Conservation (phyloP, 2,113 vertebrate species). For the Microcebus tavaratra region DNA sequence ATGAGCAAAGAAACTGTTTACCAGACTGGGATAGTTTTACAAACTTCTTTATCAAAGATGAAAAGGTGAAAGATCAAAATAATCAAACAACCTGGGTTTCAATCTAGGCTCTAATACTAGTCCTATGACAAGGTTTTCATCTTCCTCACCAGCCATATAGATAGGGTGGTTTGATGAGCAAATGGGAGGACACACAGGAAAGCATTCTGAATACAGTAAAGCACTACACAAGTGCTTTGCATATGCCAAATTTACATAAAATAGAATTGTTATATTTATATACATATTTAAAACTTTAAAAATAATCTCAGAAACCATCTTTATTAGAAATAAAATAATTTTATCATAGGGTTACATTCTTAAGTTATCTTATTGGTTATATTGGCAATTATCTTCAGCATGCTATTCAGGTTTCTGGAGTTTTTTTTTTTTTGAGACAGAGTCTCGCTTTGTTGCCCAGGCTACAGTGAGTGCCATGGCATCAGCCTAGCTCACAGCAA, state of each 20-base stretch:
- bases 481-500: too few species aligned
- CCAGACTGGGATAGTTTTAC: neutral
- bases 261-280: neutral
- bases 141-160: neutral
- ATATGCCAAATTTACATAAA: neutral
- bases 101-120: neutral
- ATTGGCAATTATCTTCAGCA: neutral
- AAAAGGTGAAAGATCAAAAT: neutral
- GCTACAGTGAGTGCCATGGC: too few species aligned
- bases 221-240: neutral
- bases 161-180: neutral
- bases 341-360: neutral
- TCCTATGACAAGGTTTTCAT: neutral
- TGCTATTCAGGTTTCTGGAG: neutral
- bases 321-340: slow-evolving; percentile 34
- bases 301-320: neutral
- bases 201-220: slow-evolving; percentile 4
- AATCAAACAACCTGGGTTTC: neutral
- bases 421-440: neutral
- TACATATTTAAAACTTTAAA: neutral
- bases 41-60: neutral
- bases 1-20: neutral
- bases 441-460: too few species aligned
- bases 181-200: neutral
- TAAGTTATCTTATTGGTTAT: neutral